These are phyloP conservation scores for Paramisgurnus dabryanus DNA, from an alignment of 2,113 vertebrate species.

Conservation along the genomic window DNA sequence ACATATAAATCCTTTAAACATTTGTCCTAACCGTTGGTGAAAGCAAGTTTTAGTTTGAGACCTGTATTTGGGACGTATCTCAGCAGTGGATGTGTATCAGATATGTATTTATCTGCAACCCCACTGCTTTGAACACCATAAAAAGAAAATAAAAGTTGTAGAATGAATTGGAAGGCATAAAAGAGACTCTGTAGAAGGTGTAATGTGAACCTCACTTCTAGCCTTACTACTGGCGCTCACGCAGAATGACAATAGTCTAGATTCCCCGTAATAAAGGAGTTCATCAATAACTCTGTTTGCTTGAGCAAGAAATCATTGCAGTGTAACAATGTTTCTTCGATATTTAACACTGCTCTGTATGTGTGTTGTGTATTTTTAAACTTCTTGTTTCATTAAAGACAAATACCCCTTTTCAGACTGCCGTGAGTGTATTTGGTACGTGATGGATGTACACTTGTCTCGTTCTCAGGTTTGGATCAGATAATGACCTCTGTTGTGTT, in stretches of 20 bases:
- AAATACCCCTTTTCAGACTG: slow-evolving; percentile 23
- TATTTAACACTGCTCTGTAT: slow-evolving; percentile 19
- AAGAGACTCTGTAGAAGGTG: slow-evolving; percentile 10
- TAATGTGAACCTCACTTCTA: not conserved
- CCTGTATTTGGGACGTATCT: not conserved
- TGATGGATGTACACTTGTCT: slow-evolving; percentile 45
- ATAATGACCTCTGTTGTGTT: slow-evolving; percentile 39
- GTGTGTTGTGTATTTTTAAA: slow-evolving; percentile 15
- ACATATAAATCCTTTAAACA: not conserved
- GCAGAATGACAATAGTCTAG: not conserved
- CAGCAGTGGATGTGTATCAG: not conserved
- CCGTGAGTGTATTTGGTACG: slow-evolving; percentile 11
- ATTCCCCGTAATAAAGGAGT: not conserved
- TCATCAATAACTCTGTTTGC: slow-evolving; percentile 26
- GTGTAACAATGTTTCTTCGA: slow-evolving; percentile 28
- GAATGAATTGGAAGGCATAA: not conserved
- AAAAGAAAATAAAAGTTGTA: not conserved
- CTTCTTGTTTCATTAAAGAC: slow-evolving; percentile 5
- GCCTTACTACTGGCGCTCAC: not conserved
- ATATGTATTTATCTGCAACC: slow-evolving; percentile 22
- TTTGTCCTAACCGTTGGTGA: slow-evolving; percentile 10
- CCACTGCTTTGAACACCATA: not conserved
- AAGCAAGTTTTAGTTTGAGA: not conserved
- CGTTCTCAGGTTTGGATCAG: slow-evolving; percentile 41
- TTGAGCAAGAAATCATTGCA: slow-evolving; percentile 15